A percentile compares a stretch with the other conserved stretches of the same genome.
phyloP scores from a whole-genome alignment of 2,888 invertebrate genomes.

The Cantharis rustica region DNA sequence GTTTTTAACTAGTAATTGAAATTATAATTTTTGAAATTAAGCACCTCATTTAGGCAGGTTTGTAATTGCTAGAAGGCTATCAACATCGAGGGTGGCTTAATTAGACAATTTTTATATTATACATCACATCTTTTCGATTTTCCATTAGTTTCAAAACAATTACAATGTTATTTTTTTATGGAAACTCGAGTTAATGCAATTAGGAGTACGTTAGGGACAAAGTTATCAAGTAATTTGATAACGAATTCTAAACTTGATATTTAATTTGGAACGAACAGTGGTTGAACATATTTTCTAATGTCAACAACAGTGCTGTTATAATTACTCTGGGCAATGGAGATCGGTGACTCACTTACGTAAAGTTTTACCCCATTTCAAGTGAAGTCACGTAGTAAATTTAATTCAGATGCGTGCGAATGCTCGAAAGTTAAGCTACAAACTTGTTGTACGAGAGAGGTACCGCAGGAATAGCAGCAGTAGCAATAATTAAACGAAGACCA shows the following conservation, averaged over 20 bases:
- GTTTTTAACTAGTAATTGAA: no score
- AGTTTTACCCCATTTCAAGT: slow-evolving; percentile 42
- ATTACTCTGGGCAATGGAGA: slow-evolving; percentile 31
- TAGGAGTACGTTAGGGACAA: not conserved
- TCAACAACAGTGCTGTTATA: slow-evolving; percentile 29
- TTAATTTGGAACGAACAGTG: not conserved
- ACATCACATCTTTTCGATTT: not conserved
- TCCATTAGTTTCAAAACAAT: not conserved
- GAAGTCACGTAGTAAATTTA: slow-evolving; percentile 52
- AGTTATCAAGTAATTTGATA: not conserved
- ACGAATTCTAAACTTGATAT: not conserved
- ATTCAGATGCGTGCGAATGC: slow-evolving; percentile 43
- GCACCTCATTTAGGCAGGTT: no score
- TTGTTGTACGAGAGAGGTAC: slow-evolving; percentile 19
- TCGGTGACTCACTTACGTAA: slow-evolving; percentile 32
- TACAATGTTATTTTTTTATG: not conserved
- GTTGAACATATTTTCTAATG: slow-evolving; percentile 25
- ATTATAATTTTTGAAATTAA: no score
- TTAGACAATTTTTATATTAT: not conserved
- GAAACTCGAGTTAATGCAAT: not conserved
- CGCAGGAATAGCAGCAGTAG: slow-evolving; percentile 23
- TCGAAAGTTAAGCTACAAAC: slow-evolving; percentile 13
- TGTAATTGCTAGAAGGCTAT: no score
- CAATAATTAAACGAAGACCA: slow-evolving; percentile 39
- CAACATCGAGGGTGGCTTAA: no score